phyloP scores from a whole-genome alignment of 1,140 invertebrate genomes.

The Zaprionus kolodkinae region DNA sequence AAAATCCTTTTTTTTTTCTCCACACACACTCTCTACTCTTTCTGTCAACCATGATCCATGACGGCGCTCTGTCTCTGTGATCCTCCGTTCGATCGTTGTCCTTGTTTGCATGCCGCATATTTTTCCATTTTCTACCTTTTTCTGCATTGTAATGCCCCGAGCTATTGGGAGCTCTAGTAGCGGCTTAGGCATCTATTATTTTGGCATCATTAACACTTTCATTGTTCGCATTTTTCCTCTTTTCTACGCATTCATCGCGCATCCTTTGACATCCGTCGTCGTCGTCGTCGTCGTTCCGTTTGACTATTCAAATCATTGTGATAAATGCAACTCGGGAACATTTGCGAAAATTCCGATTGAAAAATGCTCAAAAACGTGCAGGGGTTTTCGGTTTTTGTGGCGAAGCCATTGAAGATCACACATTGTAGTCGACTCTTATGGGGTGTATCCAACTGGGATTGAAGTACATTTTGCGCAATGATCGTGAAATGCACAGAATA shows the following conservation, averaged over 20 bases:
- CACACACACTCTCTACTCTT: too few relatives aligned
- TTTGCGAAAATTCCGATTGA: constrained; percentile 42
- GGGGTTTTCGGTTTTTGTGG: constrained; percentile 31
- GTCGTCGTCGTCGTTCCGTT: constrained; percentile 19
- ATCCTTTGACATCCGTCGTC: constrained; percentile 32
- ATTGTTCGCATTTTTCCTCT: constrained; percentile 51
- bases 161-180: constrained; percentile 4
- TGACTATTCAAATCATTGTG: constrained; percentile 69
- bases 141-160: constrained; percentile 70
- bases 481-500: constrained; percentile 28
- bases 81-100: neutral
- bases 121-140: constrained; percentile 41
- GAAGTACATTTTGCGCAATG: constrained; percentile 53
- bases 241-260: constrained; percentile 20
- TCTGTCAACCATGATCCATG: constrained; percentile 43
- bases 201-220: constrained; percentile 81
- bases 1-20: constrained; percentile 32
- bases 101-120: constrained; percentile 59
- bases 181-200: constrained; percentile 60
- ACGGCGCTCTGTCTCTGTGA: constrained; percentile 40
- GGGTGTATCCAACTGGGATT: neutral
- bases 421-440: constrained; percentile 15
- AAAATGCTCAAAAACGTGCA: constrained; percentile 57
- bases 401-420: constrained; percentile 6
- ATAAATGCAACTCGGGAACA: constrained; percentile 52